Conservation (phyloP, 2,888 invertebrate species). For the Napeogenes inachia region DNA sequence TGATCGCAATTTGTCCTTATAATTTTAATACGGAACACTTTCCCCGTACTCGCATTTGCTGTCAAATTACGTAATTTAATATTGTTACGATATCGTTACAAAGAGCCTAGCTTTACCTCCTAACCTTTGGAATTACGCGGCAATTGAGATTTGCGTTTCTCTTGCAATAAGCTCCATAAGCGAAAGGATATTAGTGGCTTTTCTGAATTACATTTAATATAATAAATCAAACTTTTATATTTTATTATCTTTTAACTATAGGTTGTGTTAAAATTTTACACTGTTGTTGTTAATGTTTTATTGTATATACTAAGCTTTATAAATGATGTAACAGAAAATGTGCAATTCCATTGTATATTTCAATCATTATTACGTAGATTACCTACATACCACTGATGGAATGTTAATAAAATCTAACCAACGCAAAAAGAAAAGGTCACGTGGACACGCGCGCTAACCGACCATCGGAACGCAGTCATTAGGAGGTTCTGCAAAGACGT, state of each 20-base stretch:
- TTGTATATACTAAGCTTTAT: too few relatives aligned
- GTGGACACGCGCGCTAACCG: conserved; percentile 48
- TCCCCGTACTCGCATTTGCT: conserved; percentile 25
- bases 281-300: too few relatives aligned
- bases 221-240: too few relatives aligned
- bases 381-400: conserved; percentile 26
- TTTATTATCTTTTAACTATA: too few relatives aligned
- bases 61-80: conserved; percentile 25
- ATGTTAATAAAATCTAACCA: conserved; percentile 48
- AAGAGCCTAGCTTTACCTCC: conserved; percentile 21
- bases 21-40: conserved; percentile 28
- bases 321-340: too few relatives aligned
- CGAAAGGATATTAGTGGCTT: too few relatives aligned
- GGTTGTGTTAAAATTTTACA: too few relatives aligned
- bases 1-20: conserved; percentile 14
- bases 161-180: conserved; percentile 1
- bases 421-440: conserved; percentile 62
- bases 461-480: conserved; percentile 31
- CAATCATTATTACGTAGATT: not conserved
- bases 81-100: conserved; percentile 20
- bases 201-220: too few relatives aligned
- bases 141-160: conserved; percentile 22
- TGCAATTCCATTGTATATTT: not conserved
- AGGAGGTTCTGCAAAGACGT: conserved; percentile 21
- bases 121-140: conserved; percentile 15